Evolutionary conservation across 2,113 vertebrate species (phyloP), one percentile per base, ranked within the genome.

Genomic region (Nestor notabilis): DNA sequence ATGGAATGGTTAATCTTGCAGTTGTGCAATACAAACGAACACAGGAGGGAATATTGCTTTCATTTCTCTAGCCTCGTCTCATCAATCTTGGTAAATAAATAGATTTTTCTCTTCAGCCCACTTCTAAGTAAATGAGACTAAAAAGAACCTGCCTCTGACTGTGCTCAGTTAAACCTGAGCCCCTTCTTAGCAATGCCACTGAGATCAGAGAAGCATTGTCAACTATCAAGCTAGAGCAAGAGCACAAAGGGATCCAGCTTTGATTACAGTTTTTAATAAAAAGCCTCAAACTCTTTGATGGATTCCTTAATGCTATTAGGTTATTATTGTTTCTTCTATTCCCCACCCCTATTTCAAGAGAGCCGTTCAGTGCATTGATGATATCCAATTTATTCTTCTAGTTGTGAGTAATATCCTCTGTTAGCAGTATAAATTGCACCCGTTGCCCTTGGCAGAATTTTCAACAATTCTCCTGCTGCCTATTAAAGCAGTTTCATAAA

Each of bases 361-460:
- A 87, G 31, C 37, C 44, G 56, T 93, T 94, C 84, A 75, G 52
- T 94, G 65, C 83, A 76, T 61, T 87, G 65, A 52, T 82, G 75
- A 91, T 79, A 71, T 27, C 65, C 35, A 96, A 72, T 94, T 91
- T 94, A 91, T 96, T 95, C 77, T 82, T 89, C 56, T 72, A 85
- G 60, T 79, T 82, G 47, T 91, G 89, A 96, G 56, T 87, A 74
- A 91, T 89, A 79, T 28, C 84, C 61, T 95, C 74, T 58, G 56
- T 83, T 95, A 96, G 78, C 66, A 68, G 65, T 82, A 89, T 89
- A 94, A 96, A 95, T 93, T 91, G 93, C 70, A 94, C 87, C 65
- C 5, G 0, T 89, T 96, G 91, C 94, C 91, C 87, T 95, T 95
- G 84, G 94, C 89, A 95, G 89, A 95, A 79, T 89, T 93, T 43